A percentile compares a stretch with the other conserved stretches of the same genome.
phyloP scores from a whole-genome alignment of 2,113 vertebrate genomes.

The human region DNA sequence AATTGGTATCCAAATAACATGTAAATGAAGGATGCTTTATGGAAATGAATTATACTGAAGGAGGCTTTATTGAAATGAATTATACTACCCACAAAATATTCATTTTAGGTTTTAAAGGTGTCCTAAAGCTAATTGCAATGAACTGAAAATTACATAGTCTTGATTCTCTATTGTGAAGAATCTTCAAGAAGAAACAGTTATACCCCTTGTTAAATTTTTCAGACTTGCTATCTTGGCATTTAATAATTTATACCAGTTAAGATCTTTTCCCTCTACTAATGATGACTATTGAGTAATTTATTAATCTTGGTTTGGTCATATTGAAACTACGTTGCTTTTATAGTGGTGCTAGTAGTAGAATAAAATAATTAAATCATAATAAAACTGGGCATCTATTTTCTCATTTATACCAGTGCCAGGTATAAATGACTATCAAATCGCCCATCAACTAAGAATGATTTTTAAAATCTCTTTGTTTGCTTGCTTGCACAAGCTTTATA shows the following conservation, averaged over 20 bases:
- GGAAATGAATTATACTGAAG: conserved; percentile 23
- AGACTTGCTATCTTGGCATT: conserved; percentile 39
- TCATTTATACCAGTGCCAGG: neutral
- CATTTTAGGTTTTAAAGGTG: conserved; percentile 41
- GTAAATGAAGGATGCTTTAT: neutral
- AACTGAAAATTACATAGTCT: neutral
- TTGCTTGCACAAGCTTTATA: neutral
- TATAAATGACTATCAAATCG: conserved; percentile 22
- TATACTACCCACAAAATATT: conserved; percentile 34
- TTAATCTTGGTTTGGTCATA: conserved; percentile 19
- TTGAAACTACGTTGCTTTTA: neutral
- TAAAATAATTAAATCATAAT: conserved; percentile 20
- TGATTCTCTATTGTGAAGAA: conserved; percentile 30
- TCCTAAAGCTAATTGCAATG: conserved; percentile 7
- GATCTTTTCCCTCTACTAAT: neutral
- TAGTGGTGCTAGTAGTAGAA: neutral
- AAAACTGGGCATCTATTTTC: neutral
- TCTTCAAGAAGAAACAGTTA: conserved; percentile 7
- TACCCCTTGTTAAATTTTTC: neutral
- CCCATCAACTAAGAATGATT: neutral
- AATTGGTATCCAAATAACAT: neutral
- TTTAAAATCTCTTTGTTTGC: conserved; percentile 42
- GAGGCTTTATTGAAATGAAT: conserved; percentile 24
- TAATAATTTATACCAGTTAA: neutral
- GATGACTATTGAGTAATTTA: conserved; percentile 26